Base-by-base conservation (phyloP, 2,797 vertebrate genomes). In the Xiphorhynchus erythropygius region DNA sequence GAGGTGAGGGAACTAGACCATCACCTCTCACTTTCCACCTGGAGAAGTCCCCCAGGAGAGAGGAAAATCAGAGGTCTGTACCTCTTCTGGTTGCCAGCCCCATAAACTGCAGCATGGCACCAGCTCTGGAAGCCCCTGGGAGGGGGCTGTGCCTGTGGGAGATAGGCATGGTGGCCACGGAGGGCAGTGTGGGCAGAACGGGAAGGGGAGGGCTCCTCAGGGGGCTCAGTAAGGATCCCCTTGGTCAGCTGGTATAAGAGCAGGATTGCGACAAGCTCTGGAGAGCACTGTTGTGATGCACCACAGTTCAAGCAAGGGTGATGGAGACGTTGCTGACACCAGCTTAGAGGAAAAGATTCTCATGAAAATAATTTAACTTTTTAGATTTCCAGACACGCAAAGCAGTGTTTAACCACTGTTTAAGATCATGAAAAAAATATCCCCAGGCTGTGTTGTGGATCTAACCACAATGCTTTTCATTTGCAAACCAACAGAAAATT, bases 401-500 rank as follows among this genome's bases (percentile, higher is more conserved):
- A 90, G 49, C 39, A 78, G 25, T 55, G 65, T 90, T 95, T 88
- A 89, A 86, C 69, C 57, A 69, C 74, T 81, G 28, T 44, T 95
- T 73, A 77, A 52, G 76, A 52, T 93, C 84, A 74, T 70, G 74
- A 93, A 85, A 87, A 88, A 87, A 81, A 84, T 70, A 86, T 46
- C 93, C 74, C 14, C 55, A 74, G 91, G 94, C 85, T 65, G 75
- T 73, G 67, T 42, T 86, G 55, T 13, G 0, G 11, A 0, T 59
- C 77, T 86, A 87, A 86, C 70, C 80, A 70, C 59, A 73, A 42
- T 10, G 32, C 23, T 93, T 93, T 88, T 86, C 33, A 73, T 94
- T 78, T 93, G 57, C 55, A 90, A 93, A 84, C 50, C 65, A 79
- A 35, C 55, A 39, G 28, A 95, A 94, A 94, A 65, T 81, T 87